Evolutionary conservation across 2,797 vertebrate species (phyloP), one percentile per base, ranked within the genome.

Genomic region (Microctenopoma lineatum): DNA sequence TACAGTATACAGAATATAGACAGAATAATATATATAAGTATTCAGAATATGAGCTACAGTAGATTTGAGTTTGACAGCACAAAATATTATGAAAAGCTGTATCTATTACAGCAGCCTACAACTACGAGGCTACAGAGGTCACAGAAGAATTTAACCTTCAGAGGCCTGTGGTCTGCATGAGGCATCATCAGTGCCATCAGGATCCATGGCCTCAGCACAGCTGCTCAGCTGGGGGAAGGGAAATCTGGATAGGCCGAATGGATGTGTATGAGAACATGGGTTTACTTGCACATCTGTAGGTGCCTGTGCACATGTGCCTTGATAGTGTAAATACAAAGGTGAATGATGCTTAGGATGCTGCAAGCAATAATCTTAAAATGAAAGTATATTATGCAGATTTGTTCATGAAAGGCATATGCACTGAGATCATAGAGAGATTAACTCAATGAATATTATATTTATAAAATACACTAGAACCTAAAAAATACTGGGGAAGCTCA

Each of bases 121-220:
- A 59, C 71, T 56, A 45, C 59, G 25, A 83, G 58, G 71, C 55
- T 62, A 45, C 78, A 68, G 84, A 86, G 87, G 89, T 79, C 80
- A 83, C 21, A 21, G 21, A 21, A 46, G 73, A 68, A 75, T 70
- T 83, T 91, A 81, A 90, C 90, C 88, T 92, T 90, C 87, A 89
- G 83, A 81, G 85, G 76, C 79, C 79, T 4, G 75, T 83, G 79
- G 87, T 70, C 87, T 80, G 86, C 88, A 81, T 84, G 90, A 72
- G 74, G 85, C 85, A 89, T 83, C 87, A 90, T 91, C 86, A 90
- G 78, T 90, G 84, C 82, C 87, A 90, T 91, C 81, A 88, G 80
- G 86, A 89, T 87, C 83, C 90, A 89, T 91, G 81, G 73, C 67
- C 83, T 85, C 70, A 83, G 87, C 51, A 39, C 70, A 57, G 29